Evolutionary conservation across 2,888 invertebrate genomes (phyloP).

Genomic region (Hedya salicella): DNA sequence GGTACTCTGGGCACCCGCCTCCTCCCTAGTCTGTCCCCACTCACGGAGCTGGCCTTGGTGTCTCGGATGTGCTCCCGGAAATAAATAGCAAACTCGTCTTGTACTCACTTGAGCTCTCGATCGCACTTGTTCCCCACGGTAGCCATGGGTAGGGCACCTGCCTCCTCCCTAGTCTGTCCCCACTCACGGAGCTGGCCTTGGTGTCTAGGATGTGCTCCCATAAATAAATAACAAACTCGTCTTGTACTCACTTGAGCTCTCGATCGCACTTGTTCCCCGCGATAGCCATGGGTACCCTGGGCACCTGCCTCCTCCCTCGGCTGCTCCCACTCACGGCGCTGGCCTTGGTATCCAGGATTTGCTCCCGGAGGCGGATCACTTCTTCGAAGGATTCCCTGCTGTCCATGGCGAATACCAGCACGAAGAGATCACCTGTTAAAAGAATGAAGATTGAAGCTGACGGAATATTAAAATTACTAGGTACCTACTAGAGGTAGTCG

Average conservation of each 20-base stretch:
- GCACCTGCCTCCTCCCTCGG: conserved; percentile 86
- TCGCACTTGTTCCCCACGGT: no score
- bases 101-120: no score
- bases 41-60: background rate
- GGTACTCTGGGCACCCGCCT: background rate
- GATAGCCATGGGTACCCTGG: conserved; percentile 93
- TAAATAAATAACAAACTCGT: no score
- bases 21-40: background rate
- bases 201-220: background rate
- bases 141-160: background rate
- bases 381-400: conserved; percentile 93
- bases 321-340: conserved; percentile 88
- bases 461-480: background rate
- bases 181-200: background rate
- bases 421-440: conserved; percentile 89
- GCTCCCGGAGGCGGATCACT: conserved; percentile 91
- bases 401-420: conserved; percentile 94
- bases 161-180: background rate
- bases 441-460: background rate
- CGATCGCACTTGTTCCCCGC: conserved; percentile 95
- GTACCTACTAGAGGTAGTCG: no score
- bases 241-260: conserved; percentile 87
- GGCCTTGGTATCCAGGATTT: conserved; percentile 93
- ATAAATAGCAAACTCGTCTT: no score
- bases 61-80: no score